These are phyloP conservation scores for Xenopus borealis DNA, from an alignment of 2,113 vertebrate genomes.

Conservation along the genomic window DNA sequence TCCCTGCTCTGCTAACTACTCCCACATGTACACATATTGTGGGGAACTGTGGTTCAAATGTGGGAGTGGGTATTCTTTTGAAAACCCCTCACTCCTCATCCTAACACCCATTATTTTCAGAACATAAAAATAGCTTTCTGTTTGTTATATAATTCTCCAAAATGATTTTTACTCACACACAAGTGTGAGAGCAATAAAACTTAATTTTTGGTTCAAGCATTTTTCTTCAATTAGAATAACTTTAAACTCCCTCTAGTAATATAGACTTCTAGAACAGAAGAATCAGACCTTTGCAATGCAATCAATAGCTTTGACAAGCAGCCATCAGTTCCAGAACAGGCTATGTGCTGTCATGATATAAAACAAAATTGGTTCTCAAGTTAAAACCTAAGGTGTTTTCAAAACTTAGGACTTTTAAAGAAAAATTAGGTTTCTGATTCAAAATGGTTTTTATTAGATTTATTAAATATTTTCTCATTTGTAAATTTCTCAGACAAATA, in stretches of 20 bases:
- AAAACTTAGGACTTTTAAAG: slow-evolving; percentile 20
- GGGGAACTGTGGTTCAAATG: too few relatives aligned
- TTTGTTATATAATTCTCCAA: slow-evolving; percentile 7
- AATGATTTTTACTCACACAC: slow-evolving; percentile 7
- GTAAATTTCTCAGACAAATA: too few relatives aligned
- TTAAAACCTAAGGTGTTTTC: slow-evolving; percentile 12
- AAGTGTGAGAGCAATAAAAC: slow-evolving; percentile 3
- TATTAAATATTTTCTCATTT: too few relatives aligned
- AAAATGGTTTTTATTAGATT: too few relatives aligned
- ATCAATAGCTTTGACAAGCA: background rate
- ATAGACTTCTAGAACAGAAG: background rate
- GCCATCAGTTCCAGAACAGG: slow-evolving; percentile 23
- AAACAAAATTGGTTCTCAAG: slow-evolving; percentile 3
- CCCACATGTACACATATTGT: too few relatives aligned
- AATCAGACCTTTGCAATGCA: background rate
- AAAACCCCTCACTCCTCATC: too few relatives aligned
- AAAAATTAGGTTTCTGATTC: too few relatives aligned
- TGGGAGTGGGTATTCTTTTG: too few relatives aligned
- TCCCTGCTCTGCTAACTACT: too few relatives aligned
- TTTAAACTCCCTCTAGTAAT: slow-evolving; percentile 12
- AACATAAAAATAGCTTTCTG: background rate
- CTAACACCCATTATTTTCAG: background rate
- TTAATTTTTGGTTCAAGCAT: slow-evolving; percentile 14
- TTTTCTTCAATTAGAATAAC: background rate
- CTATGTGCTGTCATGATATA: slow-evolving; percentile 18